Evolutionary conservation across 2,888 invertebrate species (phyloP), one percentile per base, ranked within the genome.

Genomic region (Hecatera dysodea): DNA sequence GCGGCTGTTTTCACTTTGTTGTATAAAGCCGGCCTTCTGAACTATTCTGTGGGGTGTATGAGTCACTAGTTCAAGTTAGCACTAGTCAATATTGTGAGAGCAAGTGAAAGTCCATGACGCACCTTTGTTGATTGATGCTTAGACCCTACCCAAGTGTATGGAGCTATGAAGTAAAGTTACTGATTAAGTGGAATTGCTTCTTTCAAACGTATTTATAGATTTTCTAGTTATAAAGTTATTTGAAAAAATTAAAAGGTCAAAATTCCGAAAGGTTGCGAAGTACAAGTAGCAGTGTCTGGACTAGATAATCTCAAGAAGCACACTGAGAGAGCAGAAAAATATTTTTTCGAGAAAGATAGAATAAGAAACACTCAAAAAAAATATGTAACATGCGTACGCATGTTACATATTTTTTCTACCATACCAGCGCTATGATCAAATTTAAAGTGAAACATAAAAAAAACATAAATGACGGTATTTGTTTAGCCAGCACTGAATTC

Each of bases 61-160:
- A 81, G 60, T 80, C 82, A 80, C 67, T 66, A 46, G 52, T 42
- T 62, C 46, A 61, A 66, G 72, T 61, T 67, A 65, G 57, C 73
- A 72, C 36, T 11, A 66, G 66, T 61, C 63, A 61, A 80, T 81
- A 78, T 73, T 80, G 68, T 78, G 68, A 81, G 82, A 77, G 72
- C 67, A 27, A 72, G 78, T 81, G 78, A 79, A 79, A 79, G 78
- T 78, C 44, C 42, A 50, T 67, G 71, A 74, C 80, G 65, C 72
- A 70, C 73, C 70, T 67, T 56, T 79, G 60, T 82, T 74, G 82
- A 72, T 77, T 61, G 52, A 52, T 56, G 59, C 53, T 69, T 36
- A 72, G 56, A 67, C 61, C 67, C 61, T 65, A 81, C 72, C 67
- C 64, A 65, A 50, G 56, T 53, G 62, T 62, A 42, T 42, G 29